A percentile compares a stretch with the other conserved stretches of the same genome.
These are phyloP conservation scores for Cololabis saira DNA, from an alignment of 2,113 vertebrate species.

Conservation along the genomic window DNA sequence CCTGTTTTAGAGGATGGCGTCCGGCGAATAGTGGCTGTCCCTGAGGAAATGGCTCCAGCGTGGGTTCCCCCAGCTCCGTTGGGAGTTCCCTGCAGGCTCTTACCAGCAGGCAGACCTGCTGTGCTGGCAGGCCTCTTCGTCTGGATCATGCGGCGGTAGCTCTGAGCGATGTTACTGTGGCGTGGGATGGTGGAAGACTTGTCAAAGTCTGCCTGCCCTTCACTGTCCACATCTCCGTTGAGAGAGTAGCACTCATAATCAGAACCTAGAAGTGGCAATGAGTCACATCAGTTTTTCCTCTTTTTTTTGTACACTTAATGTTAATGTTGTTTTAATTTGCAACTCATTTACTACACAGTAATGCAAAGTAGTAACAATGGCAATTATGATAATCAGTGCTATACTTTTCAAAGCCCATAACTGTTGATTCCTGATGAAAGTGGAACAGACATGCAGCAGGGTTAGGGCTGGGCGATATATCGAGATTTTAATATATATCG, in stretches of 20 bases:
- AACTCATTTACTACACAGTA: neutral
- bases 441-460: neutral
- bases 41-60: conserved; percentile 81
- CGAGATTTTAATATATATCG: no score
- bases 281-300: conserved; percentile 19
- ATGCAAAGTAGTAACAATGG: neutral
- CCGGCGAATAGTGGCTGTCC: conserved; percentile 95
- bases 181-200: conserved; percentile 96
- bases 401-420: neutral
- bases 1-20: conserved; percentile 95
- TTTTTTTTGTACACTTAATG: neutral
- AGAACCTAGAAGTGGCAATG: conserved; percentile 81
- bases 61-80: conserved; percentile 68
- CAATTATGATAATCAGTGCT: neutral
- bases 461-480: no score
- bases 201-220: conserved; percentile 90
- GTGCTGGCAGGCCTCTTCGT: conserved; percentile 96
- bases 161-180: conserved; percentile 97
- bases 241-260: conserved; percentile 98
- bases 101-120: conserved; percentile 86
- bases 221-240: conserved; percentile 89
- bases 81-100: conserved; percentile 74
- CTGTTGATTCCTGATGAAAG: no score
- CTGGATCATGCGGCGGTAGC: conserved; percentile 97
- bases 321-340: conserved; percentile 3